phyloP scores from a whole-genome alignment of 2,113 vertebrate species.

The Myiozetetes cayanensis region DNA sequence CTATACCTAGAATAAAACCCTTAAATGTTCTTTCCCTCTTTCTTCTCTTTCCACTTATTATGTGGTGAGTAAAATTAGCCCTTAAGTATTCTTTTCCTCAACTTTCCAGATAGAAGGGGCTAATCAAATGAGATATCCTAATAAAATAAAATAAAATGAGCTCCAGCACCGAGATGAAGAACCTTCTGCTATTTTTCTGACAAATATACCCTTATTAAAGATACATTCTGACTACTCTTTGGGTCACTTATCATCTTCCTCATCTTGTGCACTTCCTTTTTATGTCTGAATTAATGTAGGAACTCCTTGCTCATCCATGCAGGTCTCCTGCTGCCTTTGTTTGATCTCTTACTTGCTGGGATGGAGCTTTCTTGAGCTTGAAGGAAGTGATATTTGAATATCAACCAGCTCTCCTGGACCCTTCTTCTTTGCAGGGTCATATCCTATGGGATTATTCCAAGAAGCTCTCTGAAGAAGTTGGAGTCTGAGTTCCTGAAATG shows the following conservation, averaged over 20 bases:
- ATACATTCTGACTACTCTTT: background rate
- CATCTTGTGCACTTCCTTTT: background rate
- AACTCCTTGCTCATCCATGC: background rate
- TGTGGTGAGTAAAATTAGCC: background rate
- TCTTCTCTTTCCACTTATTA: background rate
- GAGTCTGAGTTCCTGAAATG: background rate
- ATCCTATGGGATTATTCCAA: background rate
- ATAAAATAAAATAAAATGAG: background rate
- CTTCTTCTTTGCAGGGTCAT: background rate
- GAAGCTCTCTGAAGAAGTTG: background rate
- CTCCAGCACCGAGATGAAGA: background rate
- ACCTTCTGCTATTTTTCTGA: background rate
- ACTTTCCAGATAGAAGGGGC: background rate
- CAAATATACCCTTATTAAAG: background rate
- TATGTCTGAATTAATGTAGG: background rate
- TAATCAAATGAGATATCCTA: background rate
- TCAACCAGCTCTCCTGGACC: background rate
- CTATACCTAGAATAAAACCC: background rate
- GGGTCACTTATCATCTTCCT: background rate
- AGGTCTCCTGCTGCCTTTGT: background rate
- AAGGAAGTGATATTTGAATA: background rate
- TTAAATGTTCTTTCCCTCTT: background rate
- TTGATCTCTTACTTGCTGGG: background rate
- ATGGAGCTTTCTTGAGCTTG: background rate
- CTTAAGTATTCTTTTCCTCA: background rate